phyloP scores from a whole-genome alignment of 2,888 invertebrate genomes.

The Hydrotaea cyrtoneurina region DNA sequence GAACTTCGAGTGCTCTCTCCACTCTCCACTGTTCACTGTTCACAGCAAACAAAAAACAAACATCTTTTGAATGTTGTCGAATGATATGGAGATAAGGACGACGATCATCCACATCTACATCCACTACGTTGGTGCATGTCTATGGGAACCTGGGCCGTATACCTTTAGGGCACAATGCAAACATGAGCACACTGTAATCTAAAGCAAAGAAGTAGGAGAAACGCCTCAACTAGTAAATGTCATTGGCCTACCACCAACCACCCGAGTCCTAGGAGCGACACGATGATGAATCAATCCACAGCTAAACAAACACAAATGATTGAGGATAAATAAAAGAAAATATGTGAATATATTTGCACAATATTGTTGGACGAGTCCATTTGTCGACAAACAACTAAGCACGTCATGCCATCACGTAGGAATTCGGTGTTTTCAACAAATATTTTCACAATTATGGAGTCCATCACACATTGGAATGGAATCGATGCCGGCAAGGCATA shows the following conservation, averaged over 20 bases:
- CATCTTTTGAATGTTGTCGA: background rate
- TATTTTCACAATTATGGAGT: slow-evolving; percentile 63
- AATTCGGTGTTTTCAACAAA: background rate
- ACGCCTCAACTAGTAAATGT: slow-evolving; percentile 46
- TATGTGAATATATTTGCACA: background rate
- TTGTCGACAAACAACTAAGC: background rate
- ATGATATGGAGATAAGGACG: slow-evolving; percentile 16
- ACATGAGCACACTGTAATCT: slow-evolving; percentile 6
- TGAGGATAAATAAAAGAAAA: background rate
- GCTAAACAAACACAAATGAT: slow-evolving; percentile 10
- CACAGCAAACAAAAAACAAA: background rate
- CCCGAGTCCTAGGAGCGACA: slow-evolving; percentile 6
- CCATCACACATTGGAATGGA: slow-evolving; percentile 59
- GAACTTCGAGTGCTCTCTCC: background rate
- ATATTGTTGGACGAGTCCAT: background rate
- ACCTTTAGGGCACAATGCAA: background rate
- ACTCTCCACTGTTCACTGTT: background rate
- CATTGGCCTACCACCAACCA: slow-evolving; percentile 44
- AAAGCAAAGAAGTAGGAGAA: background rate
- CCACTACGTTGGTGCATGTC: background rate
- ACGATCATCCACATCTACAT: slow-evolving; percentile 4
- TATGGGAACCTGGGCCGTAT: background rate
- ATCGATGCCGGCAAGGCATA: too few relatives aligned
- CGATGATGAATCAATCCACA: background rate
- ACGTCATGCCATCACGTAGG: slow-evolving; percentile 17